Conservation (phyloP, 2,113 vertebrate species). For the Dasypus novemcinctus region DNA sequence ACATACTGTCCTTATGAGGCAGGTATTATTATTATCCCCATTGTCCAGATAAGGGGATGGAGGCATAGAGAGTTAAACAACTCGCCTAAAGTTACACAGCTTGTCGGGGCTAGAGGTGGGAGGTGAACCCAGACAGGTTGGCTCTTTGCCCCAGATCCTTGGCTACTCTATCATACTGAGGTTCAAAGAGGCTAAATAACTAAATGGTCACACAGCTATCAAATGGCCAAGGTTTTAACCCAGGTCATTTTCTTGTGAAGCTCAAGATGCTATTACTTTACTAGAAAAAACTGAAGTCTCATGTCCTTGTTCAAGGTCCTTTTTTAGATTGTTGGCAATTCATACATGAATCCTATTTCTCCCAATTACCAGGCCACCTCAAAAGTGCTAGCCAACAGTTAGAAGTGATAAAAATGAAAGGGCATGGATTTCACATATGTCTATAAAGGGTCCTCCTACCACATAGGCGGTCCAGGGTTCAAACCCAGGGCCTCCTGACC, state of each 20-base stretch:
- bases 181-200: background rate
- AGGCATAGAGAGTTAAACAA: background rate
- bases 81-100: background rate
- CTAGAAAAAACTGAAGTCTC: background rate
- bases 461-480: no score
- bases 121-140: background rate
- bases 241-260: background rate
- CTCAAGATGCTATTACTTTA: background rate
- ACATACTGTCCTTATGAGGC: background rate
- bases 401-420: background rate
- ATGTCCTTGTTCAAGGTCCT: background rate
- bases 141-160: background rate
- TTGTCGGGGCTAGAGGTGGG: background rate
- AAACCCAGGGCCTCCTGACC: no score
- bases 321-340: background rate
- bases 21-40: background rate
- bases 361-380: background rate
- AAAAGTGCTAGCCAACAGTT: background rate
- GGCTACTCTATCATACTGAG: background rate
- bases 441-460: no score
- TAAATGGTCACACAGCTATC: background rate
- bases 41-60: background rate
- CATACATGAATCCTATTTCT: background rate
- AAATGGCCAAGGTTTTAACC: background rate
- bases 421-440: background rate